These are phyloP conservation scores for Itoplectis maculator DNA, from an alignment of 2,888 invertebrate genomes.

Conservation along the genomic window DNA sequence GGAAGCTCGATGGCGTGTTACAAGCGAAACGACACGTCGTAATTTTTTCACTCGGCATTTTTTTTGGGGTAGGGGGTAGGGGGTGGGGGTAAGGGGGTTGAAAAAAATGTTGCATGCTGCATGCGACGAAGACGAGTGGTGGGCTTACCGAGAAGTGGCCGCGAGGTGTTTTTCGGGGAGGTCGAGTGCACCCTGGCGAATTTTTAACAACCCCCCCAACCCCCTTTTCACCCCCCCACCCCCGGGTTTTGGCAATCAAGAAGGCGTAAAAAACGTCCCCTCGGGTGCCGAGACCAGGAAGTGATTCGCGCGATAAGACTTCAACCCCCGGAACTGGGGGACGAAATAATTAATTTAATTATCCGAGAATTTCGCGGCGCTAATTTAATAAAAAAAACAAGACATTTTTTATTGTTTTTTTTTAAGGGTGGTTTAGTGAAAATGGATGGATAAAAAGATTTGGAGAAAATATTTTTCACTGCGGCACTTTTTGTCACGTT, in stretches of 20 bases:
- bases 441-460: neutral
- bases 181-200: neutral
- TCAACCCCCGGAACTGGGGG: neutral
- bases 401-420: too few relatives aligned
- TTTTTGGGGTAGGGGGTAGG: neutral
- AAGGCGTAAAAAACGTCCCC: neutral
- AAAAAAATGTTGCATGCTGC: slow-evolving; percentile 15
- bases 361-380: neutral
- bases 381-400: neutral
- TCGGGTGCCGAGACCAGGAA: neutral
- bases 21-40: slow-evolving; percentile 59
- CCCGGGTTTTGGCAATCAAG: neutral
- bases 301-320: neutral
- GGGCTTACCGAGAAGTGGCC: neutral
- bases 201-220: neutral
- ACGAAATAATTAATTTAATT: slow-evolving; percentile 1
- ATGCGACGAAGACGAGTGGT: slow-evolving; percentile 2
- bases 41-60: slow-evolving; percentile 40
- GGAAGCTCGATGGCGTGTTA: slow-evolving; percentile 49
- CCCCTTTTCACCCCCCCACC: too few relatives aligned
- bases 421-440: neutral
- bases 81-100: neutral
- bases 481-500: neutral
- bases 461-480: neutral
- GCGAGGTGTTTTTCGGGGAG: neutral